These are phyloP conservation scores for Halcyon senegalensis DNA, from an alignment of 2,113 vertebrate species.

Conservation along the genomic window DNA sequence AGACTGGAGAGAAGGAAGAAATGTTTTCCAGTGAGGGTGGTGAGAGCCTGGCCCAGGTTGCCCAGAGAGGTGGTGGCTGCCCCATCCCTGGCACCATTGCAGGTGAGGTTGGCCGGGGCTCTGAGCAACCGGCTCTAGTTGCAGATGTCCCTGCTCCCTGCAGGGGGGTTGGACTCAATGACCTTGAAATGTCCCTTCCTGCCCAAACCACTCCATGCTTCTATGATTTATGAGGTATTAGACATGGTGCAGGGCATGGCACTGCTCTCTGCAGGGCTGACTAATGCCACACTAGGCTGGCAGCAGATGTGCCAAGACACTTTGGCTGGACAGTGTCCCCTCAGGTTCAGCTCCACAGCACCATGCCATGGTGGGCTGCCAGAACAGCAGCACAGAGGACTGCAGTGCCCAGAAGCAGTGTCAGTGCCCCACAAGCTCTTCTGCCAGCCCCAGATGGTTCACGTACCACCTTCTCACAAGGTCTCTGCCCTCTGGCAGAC, in stretches of 20 bases:
- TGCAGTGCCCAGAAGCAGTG: too few relatives aligned
- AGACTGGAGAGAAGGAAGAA: too few relatives aligned
- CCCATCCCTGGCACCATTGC: neutral
- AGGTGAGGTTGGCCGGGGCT: neutral
- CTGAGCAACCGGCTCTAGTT: neutral
- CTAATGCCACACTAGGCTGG: neutral
- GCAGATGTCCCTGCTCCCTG: neutral
- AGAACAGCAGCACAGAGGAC: neutral
- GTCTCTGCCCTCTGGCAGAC: neutral
- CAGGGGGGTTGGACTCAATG: neutral
- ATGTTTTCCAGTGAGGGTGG: too few relatives aligned
- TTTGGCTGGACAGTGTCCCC: rapidly evolving
- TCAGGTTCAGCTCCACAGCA: neutral
- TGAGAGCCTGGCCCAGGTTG: too few relatives aligned
- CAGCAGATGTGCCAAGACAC: neutral
- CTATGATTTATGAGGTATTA: neutral
- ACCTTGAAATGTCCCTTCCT: neutral
- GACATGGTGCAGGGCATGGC: rapidly evolving
- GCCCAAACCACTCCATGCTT: neutral
- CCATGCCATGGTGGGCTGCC: neutral
- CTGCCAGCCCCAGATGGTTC: neutral
- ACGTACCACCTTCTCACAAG: rapidly evolving
- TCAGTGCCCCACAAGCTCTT: neutral
- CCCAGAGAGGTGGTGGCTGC: neutral
- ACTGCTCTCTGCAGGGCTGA: neutral